These are phyloP conservation scores for Chionomys nivalis DNA, from an alignment of 2,113 vertebrate genomes.

Conservation along the genomic window DNA sequence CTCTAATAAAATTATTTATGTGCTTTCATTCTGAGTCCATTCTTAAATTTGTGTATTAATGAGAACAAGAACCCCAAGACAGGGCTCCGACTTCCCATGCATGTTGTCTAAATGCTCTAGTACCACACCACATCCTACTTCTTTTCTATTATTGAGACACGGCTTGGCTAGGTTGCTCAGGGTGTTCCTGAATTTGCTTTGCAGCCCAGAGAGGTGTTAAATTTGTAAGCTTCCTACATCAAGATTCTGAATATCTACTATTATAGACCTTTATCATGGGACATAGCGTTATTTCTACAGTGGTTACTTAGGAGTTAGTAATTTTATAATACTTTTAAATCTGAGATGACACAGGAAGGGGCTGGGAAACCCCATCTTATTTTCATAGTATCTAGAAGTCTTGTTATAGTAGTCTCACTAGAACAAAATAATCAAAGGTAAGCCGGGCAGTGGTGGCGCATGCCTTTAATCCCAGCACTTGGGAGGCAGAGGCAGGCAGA, in stretches of 20 bases:
- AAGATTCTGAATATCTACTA: background rate
- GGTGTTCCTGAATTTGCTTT: background rate
- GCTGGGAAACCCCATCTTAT: background rate
- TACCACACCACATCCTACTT: background rate
- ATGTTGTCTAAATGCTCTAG: background rate
- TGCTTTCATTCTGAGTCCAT: background rate
- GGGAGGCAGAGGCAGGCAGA: no score
- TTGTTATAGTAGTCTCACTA: background rate
- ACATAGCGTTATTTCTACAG: background rate
- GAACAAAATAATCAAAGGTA: conserved; percentile 27
- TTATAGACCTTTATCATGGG: background rate
- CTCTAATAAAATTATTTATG: background rate
- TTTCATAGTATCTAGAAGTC: background rate
- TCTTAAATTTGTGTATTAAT: background rate
- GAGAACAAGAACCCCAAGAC: background rate
- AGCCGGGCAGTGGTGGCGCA: no score
- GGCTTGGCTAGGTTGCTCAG: background rate
- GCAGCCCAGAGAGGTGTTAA: background rate
- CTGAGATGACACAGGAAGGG: background rate
- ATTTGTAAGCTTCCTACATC: background rate
- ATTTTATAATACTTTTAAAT: conserved; percentile 13
- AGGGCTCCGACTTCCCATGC: background rate
- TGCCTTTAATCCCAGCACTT: no score
- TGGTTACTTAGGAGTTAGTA: background rate
- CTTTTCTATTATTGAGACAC: background rate